Evolutionary conservation across 2,797 vertebrate species (phyloP).

Genomic region (Cyclopterus lumpus): DNA sequence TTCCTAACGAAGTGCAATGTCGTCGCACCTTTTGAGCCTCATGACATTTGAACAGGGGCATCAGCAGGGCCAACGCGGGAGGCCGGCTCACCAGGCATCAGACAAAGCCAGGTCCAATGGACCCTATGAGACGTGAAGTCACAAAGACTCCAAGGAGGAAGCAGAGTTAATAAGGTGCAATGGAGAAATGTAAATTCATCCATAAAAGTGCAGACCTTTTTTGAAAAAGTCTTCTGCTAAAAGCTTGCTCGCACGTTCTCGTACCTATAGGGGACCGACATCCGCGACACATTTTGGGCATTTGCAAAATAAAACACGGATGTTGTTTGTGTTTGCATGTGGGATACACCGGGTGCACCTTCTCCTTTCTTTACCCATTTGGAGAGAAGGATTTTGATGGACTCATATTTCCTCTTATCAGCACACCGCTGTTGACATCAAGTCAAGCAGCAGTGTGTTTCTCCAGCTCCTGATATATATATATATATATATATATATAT

Average conservation of each 20-base stretch:
- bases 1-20: not conserved
- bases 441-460: conserved; percentile 30
- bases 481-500: not conserved
- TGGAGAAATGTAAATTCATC: no score
- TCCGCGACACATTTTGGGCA: not conserved
- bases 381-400: conserved; percentile 35
- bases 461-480: not conserved
- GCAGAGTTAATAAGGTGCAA: no score
- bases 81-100: no score
- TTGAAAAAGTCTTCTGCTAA: conserved; percentile 7
- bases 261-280: not conserved
- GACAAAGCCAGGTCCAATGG: no score
- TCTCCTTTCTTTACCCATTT: conserved; percentile 1
- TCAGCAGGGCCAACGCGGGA: no score
- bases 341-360: not conserved
- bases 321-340: not conserved
- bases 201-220: no score
- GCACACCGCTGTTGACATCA: conserved; percentile 46
- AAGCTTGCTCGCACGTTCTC: no score
- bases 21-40: not conserved
- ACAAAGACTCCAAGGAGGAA: no score
- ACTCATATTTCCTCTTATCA: conserved; percentile 12
- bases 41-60: not conserved
- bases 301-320: not conserved
- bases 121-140: no score